A percentile compares a stretch with the other conserved stretches of the same genome.
Evolutionary conservation across 2,797 vertebrate species (phyloP).

Genomic region (Nothura maculosa): DNA sequence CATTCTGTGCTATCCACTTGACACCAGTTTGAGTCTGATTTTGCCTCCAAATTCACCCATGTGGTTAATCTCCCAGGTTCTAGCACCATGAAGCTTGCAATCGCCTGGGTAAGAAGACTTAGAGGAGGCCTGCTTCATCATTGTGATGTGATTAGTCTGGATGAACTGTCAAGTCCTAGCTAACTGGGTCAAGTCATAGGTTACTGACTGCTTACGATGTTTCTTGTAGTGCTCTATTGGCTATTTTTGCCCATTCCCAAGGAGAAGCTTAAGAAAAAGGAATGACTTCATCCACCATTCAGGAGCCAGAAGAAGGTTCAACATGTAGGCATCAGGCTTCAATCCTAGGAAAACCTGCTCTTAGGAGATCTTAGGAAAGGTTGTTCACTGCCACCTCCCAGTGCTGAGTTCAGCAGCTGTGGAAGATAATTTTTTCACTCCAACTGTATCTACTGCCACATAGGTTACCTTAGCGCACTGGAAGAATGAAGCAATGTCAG

Average conservation of each 20-base stretch:
- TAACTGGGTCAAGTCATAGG: not conserved
- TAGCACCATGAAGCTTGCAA: rapidly evolving
- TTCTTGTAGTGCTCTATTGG: not conserved
- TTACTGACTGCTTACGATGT: not conserved
- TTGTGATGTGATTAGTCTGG: not conserved
- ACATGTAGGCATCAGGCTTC: not conserved
- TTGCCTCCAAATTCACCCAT: not conserved
- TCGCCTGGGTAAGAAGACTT: not conserved
- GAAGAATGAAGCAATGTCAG: not conserved
- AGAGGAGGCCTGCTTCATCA: not conserved
- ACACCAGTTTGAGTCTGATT: not conserved
- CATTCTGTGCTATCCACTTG: not conserved
- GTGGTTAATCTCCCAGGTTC: rapidly evolving
- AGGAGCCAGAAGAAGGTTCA: not conserved
- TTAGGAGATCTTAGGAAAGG: not conserved
- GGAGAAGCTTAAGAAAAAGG: not conserved
- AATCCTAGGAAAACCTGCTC: not conserved
- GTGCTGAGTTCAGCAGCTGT: not conserved
- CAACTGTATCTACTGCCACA: not conserved
- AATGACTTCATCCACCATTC: not conserved
- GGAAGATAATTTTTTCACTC: not conserved
- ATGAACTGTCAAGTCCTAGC: not conserved
- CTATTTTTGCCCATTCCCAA: not conserved
- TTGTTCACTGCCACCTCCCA: not conserved
- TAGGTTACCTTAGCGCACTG: not conserved